phyloP scores from a whole-genome alignment of 1,140 invertebrate species.

The Lethocerus indicus region DNA sequence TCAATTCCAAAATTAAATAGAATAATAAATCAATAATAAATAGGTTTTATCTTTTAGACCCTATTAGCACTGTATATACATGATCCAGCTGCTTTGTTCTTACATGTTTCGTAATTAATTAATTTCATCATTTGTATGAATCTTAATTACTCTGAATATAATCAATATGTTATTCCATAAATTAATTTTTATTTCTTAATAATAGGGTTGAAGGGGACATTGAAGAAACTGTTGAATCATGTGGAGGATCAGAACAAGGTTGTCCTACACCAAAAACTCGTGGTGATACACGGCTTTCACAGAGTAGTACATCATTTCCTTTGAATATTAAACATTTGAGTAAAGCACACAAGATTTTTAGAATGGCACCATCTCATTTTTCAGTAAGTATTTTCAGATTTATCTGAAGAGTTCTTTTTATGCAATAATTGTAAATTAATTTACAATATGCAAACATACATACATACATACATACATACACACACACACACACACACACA shows the following conservation, averaged over 20 bases:
- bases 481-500: too few relatives aligned
- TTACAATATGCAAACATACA: too few relatives aligned
- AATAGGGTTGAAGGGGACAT: constrained; percentile 5
- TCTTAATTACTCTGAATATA: not conserved
- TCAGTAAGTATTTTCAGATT: constrained; percentile 1
- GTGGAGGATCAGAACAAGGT: constrained; percentile 1
- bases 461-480: not conserved
- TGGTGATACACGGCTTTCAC: not conserved
- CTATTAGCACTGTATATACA: too few relatives aligned
- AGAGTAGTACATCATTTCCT: constrained; percentile 1
- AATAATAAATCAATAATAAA: too few relatives aligned
- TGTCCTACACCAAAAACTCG: constrained; percentile 1
- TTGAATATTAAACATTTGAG: constrained; percentile 6
- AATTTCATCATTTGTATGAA: too few relatives aligned
- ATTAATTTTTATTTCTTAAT: not conserved
- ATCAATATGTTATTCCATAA: not conserved
- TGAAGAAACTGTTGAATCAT: constrained; percentile 7
- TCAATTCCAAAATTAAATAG: not conserved
- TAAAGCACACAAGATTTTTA: constrained; percentile 6
- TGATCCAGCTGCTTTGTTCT: too few relatives aligned
- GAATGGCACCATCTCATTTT: constrained; percentile 6
- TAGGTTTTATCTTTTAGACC: too few relatives aligned
- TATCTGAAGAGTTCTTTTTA: not conserved
- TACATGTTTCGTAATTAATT: too few relatives aligned
- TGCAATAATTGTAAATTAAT: not conserved